Evolutionary conservation across 2,888 invertebrate genomes (phyloP), one percentile per base, ranked within the genome.

Genomic region (Ophonus ardosiacus): DNA sequence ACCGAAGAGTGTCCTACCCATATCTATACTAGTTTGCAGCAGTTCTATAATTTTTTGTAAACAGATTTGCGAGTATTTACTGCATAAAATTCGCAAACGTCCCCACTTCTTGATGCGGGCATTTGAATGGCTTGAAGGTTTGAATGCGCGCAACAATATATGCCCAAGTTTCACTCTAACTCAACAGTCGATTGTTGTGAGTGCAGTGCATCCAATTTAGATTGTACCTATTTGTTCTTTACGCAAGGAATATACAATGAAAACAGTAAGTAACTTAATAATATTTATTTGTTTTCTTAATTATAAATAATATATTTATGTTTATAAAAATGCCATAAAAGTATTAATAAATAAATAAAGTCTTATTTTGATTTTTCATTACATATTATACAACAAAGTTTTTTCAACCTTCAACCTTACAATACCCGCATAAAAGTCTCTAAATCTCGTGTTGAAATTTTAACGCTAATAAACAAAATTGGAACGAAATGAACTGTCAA

Each of bases 121-220:
- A 65, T 65, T 81, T 65, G 81, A 57, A 78, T 24, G 40, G 51
- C 43, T 65, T 40, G 17, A 65, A 63, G 21, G 57, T 21, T 59
- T n/a, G 17, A 65, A 40, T 65, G 18, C 65, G 31, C 65, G 40
- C 81, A 81, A 81, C 81, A 81, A 81, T 81, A 80, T 80, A 81
- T 81, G 63, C 21, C 15, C 21, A 17, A 61, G 81, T 61, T 81
- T 51, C 65, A 63, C 81, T 65, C n/a, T 13, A 63, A 63, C 81
- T 65, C 65, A 81, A 63, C 81, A 81, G 65, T 63, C 31, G 65
- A 81, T 81, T 81, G 81, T 81, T 80, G 81, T 61, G 81, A 81
- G 81, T 81, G 81, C 63, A 43, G 65, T 65, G 63, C 63, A 61
- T 63, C 31, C 15, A 57, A 21, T 38, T 13, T 38, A 57, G 17